Base-by-base conservation (phyloP, 2,888 invertebrate species). In the Scaptomyza reducta region DNA sequence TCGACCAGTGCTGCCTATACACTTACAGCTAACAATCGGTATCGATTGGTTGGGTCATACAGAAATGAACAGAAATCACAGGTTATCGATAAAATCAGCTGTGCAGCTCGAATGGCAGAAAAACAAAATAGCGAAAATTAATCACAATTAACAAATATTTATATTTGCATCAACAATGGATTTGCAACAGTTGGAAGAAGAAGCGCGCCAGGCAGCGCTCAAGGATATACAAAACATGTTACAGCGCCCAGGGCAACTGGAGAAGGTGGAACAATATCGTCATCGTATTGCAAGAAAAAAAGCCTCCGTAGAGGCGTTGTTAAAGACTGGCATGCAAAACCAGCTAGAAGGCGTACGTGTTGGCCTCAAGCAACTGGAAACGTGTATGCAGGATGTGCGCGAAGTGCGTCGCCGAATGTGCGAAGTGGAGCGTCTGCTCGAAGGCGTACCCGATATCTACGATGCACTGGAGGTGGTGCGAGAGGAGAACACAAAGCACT, bases 321-420 rank as follows among this genome's bases (percentile, higher is more conserved):
- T 99, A 22, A 99, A 99, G 92, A 98, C 99, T n/a, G 98, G 98
- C 1, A 97, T 99, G 93, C 99, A 99, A 91, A 97, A 98, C 71
- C 99, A 99, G 92, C 92, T 99, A 57, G 99, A 99, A 92, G 99
- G 98, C 0, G 99, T 99, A 0, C 95, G 97, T 79, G 96, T 97
- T 11, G 99, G 99, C 0, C 94, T 99, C 16, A 96, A 96, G 84
- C 97, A 99, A 90, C 92, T 99, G 44, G 95, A 96, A 88, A 95
- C 95, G 62, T 97, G 98, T 49, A 92, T 97, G 54, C 94, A 95
- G 81, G 97, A 98, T 92, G 96, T 99, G 2, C 92, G 95, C 90
- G 96, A 96, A 90, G 94, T 95, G 25, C 93, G 93, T 71, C 85
- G 90, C 1, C 96, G 96, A 79, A 94, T 97, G 91, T 94, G 95